A percentile compares a stretch with the other conserved stretches of the same genome.
Conservation (phyloP, 2,888 invertebrate species). For the Cataglyphis altisquamis region DNA sequence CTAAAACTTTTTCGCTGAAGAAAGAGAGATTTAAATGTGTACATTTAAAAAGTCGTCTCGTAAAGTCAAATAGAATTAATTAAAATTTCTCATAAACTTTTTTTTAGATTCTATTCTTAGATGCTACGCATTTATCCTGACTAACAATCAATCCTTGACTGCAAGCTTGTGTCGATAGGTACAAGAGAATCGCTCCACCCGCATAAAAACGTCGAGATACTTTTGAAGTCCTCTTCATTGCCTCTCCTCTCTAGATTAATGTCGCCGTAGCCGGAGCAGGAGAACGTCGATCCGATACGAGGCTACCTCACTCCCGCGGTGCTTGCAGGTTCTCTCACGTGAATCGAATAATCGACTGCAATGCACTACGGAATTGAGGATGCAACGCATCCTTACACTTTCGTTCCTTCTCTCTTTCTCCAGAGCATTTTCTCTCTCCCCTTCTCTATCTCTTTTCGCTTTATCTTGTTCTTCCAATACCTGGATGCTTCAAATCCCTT, state of each 20-base stretch:
- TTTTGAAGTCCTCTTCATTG: constrained; percentile 45
- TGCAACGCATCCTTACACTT: constrained; percentile 87
- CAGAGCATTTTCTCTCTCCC: constrained; percentile 2
- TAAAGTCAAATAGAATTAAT: constrained; percentile 14
- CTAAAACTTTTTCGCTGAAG: background rate
- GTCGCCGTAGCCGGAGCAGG: constrained; percentile 18
- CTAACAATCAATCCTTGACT: background rate
- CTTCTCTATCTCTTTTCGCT: constrained; percentile 47
- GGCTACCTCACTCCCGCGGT: constrained; percentile 96
- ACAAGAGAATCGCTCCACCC: constrained; percentile 23
- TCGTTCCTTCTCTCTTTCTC: constrained; percentile 46
- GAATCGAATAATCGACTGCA: constrained; percentile 92
- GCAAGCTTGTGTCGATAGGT: background rate
- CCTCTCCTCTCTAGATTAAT: constrained; percentile 52
- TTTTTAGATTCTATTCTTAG: background rate
- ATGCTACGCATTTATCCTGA: background rate
- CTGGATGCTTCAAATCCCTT: constrained; percentile 22
- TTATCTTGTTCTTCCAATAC: constrained; percentile 53
- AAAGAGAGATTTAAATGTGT: background rate
- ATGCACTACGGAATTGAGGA: constrained; percentile 99
- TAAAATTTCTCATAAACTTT: background rate
- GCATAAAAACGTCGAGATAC: constrained; percentile 3
- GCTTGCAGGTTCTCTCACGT: constrained; percentile 92
- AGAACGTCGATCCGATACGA: constrained; percentile 80
- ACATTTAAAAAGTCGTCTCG: background rate